Percentiles rank a stretch among this genome's conserved stretches.
Evolutionary conservation across 2,113 vertebrate genomes (phyloP).

Genomic region (Rhynchopsitta pachyrhyncha): DNA sequence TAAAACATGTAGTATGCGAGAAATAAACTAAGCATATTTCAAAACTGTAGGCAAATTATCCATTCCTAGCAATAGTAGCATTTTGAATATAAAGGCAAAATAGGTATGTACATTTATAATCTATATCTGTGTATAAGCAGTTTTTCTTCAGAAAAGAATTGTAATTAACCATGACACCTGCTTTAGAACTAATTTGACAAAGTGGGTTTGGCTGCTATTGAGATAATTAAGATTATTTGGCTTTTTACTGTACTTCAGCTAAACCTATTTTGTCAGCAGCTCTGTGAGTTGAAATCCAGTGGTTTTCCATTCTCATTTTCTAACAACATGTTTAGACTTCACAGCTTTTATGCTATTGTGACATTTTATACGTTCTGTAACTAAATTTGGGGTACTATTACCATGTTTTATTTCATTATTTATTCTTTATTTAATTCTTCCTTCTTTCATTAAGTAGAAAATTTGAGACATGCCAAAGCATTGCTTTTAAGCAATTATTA

Average conservation of each 20-base stretch:
- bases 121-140: background rate
- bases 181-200: background rate
- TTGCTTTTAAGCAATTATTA: background rate
- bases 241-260: background rate
- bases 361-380: background rate
- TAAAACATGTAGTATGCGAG: background rate
- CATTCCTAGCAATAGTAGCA: background rate
- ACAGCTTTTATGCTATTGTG: background rate
- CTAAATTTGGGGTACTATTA: background rate
- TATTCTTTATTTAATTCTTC: background rate
- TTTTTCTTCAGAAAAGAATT: background rate
- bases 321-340: background rate
- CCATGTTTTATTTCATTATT: background rate
- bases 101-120: background rate
- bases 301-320: background rate
- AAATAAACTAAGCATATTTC: background rate
- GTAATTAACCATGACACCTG: background rate
- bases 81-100: background rate
- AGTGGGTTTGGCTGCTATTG: background rate
- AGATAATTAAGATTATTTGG: background rate
- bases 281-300: background rate
- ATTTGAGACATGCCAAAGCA: background rate
- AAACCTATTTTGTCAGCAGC: background rate
- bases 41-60: background rate
- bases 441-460: background rate